Percentiles rank a stretch among this genome's conserved stretches.
Evolutionary conservation across 2,888 invertebrate genomes (phyloP).

Genomic region (Stegophylla sp.): DNA sequence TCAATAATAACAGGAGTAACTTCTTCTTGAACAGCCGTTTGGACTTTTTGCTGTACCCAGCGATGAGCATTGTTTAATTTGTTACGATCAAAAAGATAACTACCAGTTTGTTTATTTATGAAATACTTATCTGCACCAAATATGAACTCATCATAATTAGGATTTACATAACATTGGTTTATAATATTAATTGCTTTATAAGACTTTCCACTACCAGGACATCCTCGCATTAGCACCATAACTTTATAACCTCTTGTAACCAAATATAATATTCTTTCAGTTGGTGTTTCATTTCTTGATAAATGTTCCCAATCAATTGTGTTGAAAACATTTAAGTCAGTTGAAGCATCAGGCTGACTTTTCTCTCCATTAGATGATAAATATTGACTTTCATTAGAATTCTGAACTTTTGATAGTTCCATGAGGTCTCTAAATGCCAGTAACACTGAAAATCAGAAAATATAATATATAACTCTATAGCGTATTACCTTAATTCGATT

Average conservation of each 20-base stretch:
- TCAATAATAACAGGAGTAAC: slow-evolving; percentile 84
- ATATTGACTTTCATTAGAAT: not conserved
- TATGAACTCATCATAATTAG: slow-evolving; percentile 67
- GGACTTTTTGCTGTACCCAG: slow-evolving; percentile 74
- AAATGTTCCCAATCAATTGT: slow-evolving; percentile 17
- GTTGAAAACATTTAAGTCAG: slow-evolving; percentile 4
- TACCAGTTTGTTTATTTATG: slow-evolving; percentile 65
- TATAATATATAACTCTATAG: not conserved
- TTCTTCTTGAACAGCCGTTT: slow-evolving; percentile 69
- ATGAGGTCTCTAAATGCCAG: slow-evolving; percentile 33
- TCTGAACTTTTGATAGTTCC: not conserved
- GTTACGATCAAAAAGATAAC: slow-evolving; percentile 69
- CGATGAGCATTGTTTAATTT: slow-evolving; percentile 75
- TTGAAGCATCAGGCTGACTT: slow-evolving; percentile 16
- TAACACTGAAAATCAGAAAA: slow-evolving; percentile 12
- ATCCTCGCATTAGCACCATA: slow-evolving; percentile 80
- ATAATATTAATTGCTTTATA: slow-evolving; percentile 71
- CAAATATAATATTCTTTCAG: slow-evolving; percentile 61
- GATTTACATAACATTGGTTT: slow-evolving; percentile 63
- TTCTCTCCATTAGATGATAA: not conserved
- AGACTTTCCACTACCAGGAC: slow-evolving; percentile 85
- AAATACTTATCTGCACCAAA: slow-evolving; percentile 78
- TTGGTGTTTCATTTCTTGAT: slow-evolving; percentile 22
- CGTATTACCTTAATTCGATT: too few species aligned
- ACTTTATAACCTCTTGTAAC: slow-evolving; percentile 70